phyloP scores from a whole-genome alignment of 2,797 vertebrate genomes.

The Anabas testudineus region DNA sequence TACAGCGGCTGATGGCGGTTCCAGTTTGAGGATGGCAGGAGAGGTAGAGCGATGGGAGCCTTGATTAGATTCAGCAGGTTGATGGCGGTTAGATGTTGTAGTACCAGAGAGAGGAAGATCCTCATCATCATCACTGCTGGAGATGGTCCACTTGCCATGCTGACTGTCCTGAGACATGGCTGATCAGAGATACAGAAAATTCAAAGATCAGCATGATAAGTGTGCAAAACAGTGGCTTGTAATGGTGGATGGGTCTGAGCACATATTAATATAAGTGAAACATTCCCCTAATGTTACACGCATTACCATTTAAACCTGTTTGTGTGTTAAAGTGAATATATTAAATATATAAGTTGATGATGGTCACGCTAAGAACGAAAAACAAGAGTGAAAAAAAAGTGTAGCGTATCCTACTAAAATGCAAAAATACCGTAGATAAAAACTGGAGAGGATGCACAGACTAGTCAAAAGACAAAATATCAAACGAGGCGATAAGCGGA shows the following conservation, averaged over 20 bases:
- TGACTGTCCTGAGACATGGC: slow-evolving; percentile 90
- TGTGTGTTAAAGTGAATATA: too few relatives aligned
- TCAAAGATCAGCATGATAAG: slow-evolving; percentile 4
- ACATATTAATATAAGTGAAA: neutral
- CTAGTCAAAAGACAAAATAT: too few relatives aligned
- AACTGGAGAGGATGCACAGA: neutral
- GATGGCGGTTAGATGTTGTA: slow-evolving; percentile 24
- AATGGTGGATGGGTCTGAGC: neutral
- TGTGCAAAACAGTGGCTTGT: neutral
- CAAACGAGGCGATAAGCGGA: too few relatives aligned
- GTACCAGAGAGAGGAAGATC: slow-evolving; percentile 67
- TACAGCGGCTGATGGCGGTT: neutral
- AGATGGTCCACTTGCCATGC: slow-evolving; percentile 94
- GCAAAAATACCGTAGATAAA: neutral
- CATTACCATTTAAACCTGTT: neutral
- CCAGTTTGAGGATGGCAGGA: slow-evolving; percentile 25
- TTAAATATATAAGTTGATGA: too few relatives aligned
- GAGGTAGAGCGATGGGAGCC: slow-evolving; percentile 16
- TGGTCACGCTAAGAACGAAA: neutral
- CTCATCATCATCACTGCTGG: slow-evolving; percentile 95
- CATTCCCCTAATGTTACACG: neutral
- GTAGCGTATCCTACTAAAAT: neutral
- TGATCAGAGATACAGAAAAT: slow-evolving; percentile 35
- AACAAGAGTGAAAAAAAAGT: neutral
- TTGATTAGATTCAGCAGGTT: slow-evolving; percentile 9